phyloP scores from a whole-genome alignment of 2,888 invertebrate species.

The Scotopteryx bipunctaria region DNA sequence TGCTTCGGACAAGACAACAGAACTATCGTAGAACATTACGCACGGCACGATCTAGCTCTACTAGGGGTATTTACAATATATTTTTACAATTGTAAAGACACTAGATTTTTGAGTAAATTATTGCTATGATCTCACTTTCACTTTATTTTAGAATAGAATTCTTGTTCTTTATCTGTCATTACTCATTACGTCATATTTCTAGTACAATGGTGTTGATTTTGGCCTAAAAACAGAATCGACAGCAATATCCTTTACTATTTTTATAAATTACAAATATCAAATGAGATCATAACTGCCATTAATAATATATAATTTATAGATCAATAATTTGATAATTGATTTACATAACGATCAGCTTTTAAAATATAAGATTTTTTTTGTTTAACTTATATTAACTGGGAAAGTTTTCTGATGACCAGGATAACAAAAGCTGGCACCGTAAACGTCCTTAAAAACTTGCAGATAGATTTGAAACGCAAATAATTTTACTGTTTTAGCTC shows the following conservation, averaged over 20 bases:
- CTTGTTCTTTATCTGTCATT: neutral
- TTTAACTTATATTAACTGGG: neutral
- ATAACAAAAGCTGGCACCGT: slow-evolving; percentile 3
- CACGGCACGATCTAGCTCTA: slow-evolving; percentile 65
- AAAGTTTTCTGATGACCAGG: neutral
- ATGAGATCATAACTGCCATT: slow-evolving; percentile 16
- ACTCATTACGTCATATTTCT: no score
- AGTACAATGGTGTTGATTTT: no score
- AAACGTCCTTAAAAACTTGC: neutral
- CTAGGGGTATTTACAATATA: slow-evolving; percentile 74
- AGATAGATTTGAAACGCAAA: slow-evolving; percentile 1
- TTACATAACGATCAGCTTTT: slow-evolving; percentile 13
- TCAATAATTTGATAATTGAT: slow-evolving; percentile 1
- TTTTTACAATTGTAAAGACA: slow-evolving; percentile 51
- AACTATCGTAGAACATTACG: slow-evolving; percentile 70
- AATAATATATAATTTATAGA: slow-evolving; percentile 2
- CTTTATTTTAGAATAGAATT: slow-evolving; percentile 1
- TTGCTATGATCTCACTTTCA: slow-evolving; percentile 20
- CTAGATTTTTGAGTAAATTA: slow-evolving; percentile 18
- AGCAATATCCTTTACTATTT: slow-evolving; percentile 15
- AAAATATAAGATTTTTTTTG: slow-evolving; percentile 1
- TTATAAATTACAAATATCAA: slow-evolving; percentile 12
- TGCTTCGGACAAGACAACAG: slow-evolving; percentile 67
- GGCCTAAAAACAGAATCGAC: neutral
- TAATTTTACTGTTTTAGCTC: no score